Percentiles rank a stretch among this genome's conserved stretches.
Conservation (phyloP, 2,888 invertebrate species). For the Podotricha telesiphe region DNA sequence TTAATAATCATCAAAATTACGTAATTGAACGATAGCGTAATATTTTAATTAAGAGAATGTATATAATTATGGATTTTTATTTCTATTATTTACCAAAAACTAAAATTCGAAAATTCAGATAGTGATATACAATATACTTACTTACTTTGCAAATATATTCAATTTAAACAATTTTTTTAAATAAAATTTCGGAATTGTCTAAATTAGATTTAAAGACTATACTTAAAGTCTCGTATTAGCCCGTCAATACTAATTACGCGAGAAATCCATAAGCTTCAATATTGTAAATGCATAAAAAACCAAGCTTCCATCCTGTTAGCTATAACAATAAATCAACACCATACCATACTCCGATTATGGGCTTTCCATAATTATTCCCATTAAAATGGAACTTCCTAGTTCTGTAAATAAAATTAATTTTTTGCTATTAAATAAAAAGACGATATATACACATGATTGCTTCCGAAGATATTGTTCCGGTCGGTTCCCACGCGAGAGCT, state of each 20-base stretch:
- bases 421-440: slow-evolving; percentile 6
- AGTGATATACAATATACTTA: neutral
- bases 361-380: neutral
- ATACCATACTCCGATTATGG: slow-evolving; percentile 2
- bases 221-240: neutral
- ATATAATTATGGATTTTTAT: neutral
- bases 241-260: neutral
- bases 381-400: slow-evolving; percentile 7
- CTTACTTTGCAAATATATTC: too few relatives aligned
- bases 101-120: slow-evolving; percentile 2
- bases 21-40: neutral
- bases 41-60: slow-evolving; percentile 1
- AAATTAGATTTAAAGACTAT: neutral
- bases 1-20: neutral
- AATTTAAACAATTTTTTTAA: too few relatives aligned
- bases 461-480: slow-evolving; percentile 76
- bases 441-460: slow-evolving; percentile 45
- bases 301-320: neutral
- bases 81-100: neutral
- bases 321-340: neutral
- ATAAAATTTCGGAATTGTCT: too few relatives aligned
- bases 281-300: neutral
- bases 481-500: slow-evolving; percentile 70
- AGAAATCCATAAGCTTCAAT: neutral
- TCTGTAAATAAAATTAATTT: neutral